Evolutionary conservation across 2,888 invertebrate species (phyloP), one percentile per base, ranked within the genome.

Genomic region (Cantharis rustica): DNA sequence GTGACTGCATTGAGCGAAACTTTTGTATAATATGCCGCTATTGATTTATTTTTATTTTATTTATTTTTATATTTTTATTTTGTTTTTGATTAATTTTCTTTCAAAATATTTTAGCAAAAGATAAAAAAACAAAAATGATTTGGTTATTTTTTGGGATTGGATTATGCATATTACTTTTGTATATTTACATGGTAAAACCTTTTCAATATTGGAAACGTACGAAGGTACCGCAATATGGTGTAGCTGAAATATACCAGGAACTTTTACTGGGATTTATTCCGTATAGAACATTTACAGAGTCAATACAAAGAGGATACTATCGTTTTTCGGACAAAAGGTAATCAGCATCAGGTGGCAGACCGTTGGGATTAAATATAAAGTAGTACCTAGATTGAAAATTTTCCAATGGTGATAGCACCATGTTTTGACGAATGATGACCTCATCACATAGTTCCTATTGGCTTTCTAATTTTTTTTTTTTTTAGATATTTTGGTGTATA

Each of bases 401-500:
- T n/a, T n/a, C n/a, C n/a, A n/a, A n/a, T n/a, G n/a, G n/a, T n/a
- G n/a, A n/a, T n/a, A n/a, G n/a, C n/a, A n/a, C n/a, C n/a, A n/a
- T n/a, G n/a, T n/a, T n/a, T n/a, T n/a, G n/a, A n/a, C n/a, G n/a
- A n/a, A n/a, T n/a, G n/a, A n/a, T n/a, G n/a, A n/a, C n/a, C n/a
- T n/a, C n/a, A n/a, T n/a, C n/a, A n/a, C n/a, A n/a, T n/a, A n/a
- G n/a, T n/a, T n/a, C n/a, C n/a, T n/a, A n/a, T n/a, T n/a, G n/a
- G n/a, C n/a, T n/a, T n/a, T n/a, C n/a, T n/a, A n/a, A n/a, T n/a
- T n/a, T 23, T 13, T 3, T 31, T 13, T 5, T 7, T n/a, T 47
- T 47, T 47, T 47, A 47, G 47, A 47, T 47, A 2, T 47, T 0
- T 47, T 5, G 91, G 91, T 3, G 82, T 86, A 31, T 91, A 87